Percentiles rank a stretch among this genome's conserved stretches.
Conservation (phyloP, 2,888 invertebrate genomes). For the Pseudococcus viburni region DNA sequence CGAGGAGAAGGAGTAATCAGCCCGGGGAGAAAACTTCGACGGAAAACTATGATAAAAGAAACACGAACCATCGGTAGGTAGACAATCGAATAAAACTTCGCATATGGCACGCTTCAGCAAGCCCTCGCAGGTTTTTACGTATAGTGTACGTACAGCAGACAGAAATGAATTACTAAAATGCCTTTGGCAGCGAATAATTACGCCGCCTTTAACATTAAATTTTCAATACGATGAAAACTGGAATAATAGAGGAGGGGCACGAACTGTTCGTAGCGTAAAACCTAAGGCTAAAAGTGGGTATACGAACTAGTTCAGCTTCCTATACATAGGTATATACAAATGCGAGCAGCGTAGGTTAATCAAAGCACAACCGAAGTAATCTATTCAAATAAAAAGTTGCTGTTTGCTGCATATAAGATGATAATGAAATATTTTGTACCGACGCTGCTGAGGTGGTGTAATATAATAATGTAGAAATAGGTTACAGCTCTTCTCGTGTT, state of each 20-base stretch:
- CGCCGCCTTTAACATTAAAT: conserved; percentile 48
- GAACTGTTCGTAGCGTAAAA: conserved; percentile 41
- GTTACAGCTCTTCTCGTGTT: background rate
- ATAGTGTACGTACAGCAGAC: background rate
- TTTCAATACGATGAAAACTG: conserved; percentile 54
- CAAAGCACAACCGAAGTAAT: background rate
- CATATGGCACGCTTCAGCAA: conserved; percentile 62
- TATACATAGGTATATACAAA: background rate
- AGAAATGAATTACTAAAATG: conserved; percentile 59
- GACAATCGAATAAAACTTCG: conserved; percentile 50
- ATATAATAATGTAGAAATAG: background rate
- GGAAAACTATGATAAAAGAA: conserved; percentile 38
- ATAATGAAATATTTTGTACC: background rate
- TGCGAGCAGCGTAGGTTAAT: background rate
- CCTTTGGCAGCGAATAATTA: conserved; percentile 39
- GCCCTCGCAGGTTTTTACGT: conserved; percentile 35
- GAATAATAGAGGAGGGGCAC: conserved; percentile 21
- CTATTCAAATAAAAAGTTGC: conserved; percentile 22
- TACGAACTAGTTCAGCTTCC: conserved; percentile 59
- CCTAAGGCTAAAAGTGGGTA: conserved; percentile 55
- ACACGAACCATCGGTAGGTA: conserved; percentile 46
- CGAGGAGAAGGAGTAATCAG: background rate
- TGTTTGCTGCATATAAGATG: background rate
- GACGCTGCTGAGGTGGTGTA: background rate
- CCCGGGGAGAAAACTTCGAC: conserved; percentile 27